phyloP scores from a whole-genome alignment of 2,113 vertebrate genomes.

The Pongo abelii region DNA sequence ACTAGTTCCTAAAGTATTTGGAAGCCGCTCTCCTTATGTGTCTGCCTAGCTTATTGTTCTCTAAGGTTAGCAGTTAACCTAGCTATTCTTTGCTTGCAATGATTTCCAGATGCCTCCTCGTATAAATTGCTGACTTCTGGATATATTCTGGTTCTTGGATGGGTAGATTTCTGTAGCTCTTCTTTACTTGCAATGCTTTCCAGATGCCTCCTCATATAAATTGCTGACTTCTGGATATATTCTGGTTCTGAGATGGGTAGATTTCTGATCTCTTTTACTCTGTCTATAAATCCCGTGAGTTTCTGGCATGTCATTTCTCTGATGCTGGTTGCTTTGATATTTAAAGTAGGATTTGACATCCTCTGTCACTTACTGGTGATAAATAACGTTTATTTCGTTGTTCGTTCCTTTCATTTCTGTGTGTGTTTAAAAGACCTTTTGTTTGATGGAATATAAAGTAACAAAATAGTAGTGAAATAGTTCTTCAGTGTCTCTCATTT shows the following conservation, averaged over 20 bases:
- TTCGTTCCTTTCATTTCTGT: conserved; percentile 7
- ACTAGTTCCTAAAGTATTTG: not conserved
- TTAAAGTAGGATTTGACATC: conserved; percentile 6
- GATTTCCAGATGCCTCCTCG: no score
- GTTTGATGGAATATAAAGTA: not conserved
- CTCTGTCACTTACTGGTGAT: not conserved
- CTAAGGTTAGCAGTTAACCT: not conserved
- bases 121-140: no score
- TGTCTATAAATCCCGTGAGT: not conserved
- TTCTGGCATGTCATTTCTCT: conserved; percentile 1
- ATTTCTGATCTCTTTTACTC: not conserved
- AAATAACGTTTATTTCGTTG: not conserved
- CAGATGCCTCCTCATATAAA: not conserved
- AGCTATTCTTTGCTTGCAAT: not conserved
- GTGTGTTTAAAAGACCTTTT: conserved; percentile 6
- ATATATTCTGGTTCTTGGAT: no score
- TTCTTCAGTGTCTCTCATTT: not conserved
- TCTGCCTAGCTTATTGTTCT: not conserved
- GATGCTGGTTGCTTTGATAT: not conserved
- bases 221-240: not conserved
- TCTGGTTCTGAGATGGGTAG: conserved; percentile 25
- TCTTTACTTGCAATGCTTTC: not conserved
- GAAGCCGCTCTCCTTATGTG: not conserved
- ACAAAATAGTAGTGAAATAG: not conserved
- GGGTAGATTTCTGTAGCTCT: no score